Conservation (phyloP, 2,113 vertebrate species). For the Hypanus sabinus region DNA sequence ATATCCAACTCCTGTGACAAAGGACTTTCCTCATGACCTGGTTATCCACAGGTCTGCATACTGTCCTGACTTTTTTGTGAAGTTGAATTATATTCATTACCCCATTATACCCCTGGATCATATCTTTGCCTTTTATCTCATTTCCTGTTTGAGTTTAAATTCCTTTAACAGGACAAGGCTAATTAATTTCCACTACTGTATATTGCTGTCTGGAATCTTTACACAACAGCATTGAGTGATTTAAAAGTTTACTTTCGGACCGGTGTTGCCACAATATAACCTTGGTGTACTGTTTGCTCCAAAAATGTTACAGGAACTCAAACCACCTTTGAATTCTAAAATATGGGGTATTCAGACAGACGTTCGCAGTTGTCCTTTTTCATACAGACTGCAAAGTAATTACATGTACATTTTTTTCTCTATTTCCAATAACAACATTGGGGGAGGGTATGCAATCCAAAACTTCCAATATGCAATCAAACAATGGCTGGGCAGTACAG, state of each 20-base stretch:
- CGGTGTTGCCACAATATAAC: not conserved
- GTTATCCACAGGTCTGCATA: not conserved
- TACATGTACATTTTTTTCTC: not conserved
- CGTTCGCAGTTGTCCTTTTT: not conserved
- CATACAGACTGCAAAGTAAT: not conserved
- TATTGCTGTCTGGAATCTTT: not conserved
- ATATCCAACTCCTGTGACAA: not conserved
- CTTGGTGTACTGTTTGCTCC: not conserved
- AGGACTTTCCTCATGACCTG: not conserved
- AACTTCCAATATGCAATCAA: not conserved
- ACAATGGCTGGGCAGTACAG: not conserved
- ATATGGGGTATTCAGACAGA: not conserved
- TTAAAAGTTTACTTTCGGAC: not conserved
- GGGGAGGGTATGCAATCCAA: not conserved
- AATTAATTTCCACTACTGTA: not conserved
- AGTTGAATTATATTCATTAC: not conserved
- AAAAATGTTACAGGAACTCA: not conserved
- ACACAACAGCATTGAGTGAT: not conserved
- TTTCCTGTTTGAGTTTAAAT: conserved; percentile 5
- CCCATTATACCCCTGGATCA: not conserved
- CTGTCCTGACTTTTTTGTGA: not conserved
- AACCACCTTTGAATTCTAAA: not conserved
- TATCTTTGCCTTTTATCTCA: not conserved
- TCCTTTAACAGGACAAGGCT: not conserved
- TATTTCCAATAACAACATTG: not conserved